phyloP scores from a whole-genome alignment of 2,113 vertebrate genomes.

The Peromyscus maniculatus region DNA sequence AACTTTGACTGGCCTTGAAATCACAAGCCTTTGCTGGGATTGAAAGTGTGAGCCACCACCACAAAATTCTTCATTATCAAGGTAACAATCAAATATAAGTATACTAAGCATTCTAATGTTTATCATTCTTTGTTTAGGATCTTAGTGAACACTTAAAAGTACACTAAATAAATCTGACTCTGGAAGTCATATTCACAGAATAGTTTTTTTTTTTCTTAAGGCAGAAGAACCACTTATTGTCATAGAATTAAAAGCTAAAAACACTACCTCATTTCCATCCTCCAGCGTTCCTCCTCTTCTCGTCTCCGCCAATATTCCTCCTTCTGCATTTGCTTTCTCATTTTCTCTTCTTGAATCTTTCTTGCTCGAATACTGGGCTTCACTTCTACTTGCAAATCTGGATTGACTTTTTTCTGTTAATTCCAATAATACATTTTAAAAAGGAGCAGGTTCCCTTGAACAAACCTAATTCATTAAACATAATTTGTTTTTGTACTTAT shows the following conservation, averaged over 20 bases:
- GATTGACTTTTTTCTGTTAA: conserved; percentile 98
- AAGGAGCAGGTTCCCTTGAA: background rate
- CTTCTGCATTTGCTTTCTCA: conserved; percentile 99
- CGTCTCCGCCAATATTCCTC: conserved; percentile 98
- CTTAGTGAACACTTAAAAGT: conserved; percentile 43
- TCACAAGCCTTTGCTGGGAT: background rate
- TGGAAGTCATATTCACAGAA: background rate
- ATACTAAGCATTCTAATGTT: conserved; percentile 35
- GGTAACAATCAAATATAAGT: background rate
- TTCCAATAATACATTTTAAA: conserved; percentile 55
- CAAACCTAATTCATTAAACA: background rate
- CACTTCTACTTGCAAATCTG: conserved; percentile 98
- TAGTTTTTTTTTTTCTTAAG: background rate
- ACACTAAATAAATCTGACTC: conserved; percentile 37
- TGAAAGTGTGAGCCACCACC: background rate
- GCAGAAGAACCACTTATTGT: background rate
- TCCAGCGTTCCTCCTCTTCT: conserved; percentile 98
- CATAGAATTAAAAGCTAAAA: conserved; percentile 18
- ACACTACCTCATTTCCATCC: conserved; percentile 98
- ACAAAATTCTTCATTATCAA: conserved; percentile 14
- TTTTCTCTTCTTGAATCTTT: conserved; percentile 99
- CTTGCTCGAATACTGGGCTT: conserved; percentile 98
- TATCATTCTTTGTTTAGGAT: conserved; percentile 5
- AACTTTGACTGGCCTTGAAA: background rate
- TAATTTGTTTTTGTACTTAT: background rate